Conservation (phyloP, 35 echinoderm and acorn worm species). For the Apostichopus californicus region DNA sequence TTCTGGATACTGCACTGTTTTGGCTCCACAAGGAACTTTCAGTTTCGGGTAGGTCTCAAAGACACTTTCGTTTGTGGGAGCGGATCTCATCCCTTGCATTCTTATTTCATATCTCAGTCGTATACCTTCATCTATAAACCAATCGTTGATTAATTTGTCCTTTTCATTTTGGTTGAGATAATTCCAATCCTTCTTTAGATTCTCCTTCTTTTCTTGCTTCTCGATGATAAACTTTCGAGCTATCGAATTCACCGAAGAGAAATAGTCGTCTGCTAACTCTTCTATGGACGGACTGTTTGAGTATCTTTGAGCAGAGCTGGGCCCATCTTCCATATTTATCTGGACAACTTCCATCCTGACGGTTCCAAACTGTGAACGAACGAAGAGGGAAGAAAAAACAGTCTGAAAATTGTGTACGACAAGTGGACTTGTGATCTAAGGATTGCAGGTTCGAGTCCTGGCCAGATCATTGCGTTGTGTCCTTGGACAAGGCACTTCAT, state of each 20-base stretch:
- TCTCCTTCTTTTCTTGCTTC: constrained; percentile 69
- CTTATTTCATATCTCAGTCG: constrained; percentile 77
- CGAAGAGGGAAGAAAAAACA: too few relatives aligned
- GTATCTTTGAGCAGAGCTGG: not conserved
- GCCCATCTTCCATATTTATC: not conserved
- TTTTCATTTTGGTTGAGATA: constrained; percentile 73
- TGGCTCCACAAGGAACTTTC: constrained; percentile 69
- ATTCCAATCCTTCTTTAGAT: constrained; percentile 69
- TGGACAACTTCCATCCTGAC: not conserved
- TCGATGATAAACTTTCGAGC: constrained; percentile 76
- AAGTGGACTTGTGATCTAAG: too few relatives aligned
- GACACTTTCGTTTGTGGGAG: constrained; percentile 4
- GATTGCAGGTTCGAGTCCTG: too few relatives aligned
- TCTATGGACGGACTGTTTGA: constrained; percentile 59
- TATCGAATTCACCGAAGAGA: constrained; percentile 75
- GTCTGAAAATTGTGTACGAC: too few relatives aligned
- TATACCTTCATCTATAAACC: constrained; percentile 83
- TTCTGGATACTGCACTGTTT: constrained; percentile 85
- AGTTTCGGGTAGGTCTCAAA: constrained; percentile 62
- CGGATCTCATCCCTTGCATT: constrained; percentile 37
- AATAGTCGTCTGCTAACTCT: constrained; percentile 85
- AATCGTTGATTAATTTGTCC: constrained; percentile 76
- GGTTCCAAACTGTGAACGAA: not conserved
- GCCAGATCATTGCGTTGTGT: too few relatives aligned
- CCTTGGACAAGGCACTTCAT: too few relatives aligned